phyloP scores from a whole-genome alignment of 2,888 invertebrate genomes.

The Napeogenes sylphis region DNA sequence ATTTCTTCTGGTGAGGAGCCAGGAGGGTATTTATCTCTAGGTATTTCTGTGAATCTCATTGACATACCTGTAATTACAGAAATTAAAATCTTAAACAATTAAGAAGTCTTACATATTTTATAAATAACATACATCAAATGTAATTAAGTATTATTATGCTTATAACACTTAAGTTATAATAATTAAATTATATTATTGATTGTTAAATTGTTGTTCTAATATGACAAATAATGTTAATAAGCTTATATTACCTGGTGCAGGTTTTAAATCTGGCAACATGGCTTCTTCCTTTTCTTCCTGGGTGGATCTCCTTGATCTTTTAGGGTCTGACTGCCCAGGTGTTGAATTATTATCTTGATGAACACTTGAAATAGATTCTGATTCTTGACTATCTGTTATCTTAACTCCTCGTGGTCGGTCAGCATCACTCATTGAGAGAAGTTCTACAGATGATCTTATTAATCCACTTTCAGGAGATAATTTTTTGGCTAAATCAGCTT shows the following conservation, averaged over 20 bases:
- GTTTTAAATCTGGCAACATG: constrained; percentile 89
- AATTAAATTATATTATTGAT: too few species aligned
- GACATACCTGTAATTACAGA: constrained; percentile 79
- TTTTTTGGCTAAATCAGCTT: constrained; percentile 77
- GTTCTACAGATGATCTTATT: constrained; percentile 88
- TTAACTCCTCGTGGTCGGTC: constrained; percentile 81
- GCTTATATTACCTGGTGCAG: constrained; percentile 73
- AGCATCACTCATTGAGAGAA: constrained; percentile 83
- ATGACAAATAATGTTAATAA: background rate
- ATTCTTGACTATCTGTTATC: constrained; percentile 39
- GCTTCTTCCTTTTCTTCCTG: constrained; percentile 81
- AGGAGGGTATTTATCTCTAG: constrained; percentile 85
- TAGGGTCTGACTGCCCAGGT: constrained; percentile 62
- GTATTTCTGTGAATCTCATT: constrained; percentile 87
- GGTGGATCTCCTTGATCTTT: constrained; percentile 63
- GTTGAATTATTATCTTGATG: constrained; percentile 43
- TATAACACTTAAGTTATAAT: too few species aligned
- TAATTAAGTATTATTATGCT: too few species aligned
- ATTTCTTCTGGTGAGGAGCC: constrained; percentile 89
- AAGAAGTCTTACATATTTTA: too few species aligned
- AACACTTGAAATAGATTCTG: constrained; percentile 31
- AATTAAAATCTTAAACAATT: too few species aligned
- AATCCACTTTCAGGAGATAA: constrained; percentile 85
- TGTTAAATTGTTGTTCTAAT: background rate
- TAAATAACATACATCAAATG: too few species aligned